phyloP scores from a whole-genome alignment of 35 echinoderm and acorn worm species.

The Chiridota heheva region DNA sequence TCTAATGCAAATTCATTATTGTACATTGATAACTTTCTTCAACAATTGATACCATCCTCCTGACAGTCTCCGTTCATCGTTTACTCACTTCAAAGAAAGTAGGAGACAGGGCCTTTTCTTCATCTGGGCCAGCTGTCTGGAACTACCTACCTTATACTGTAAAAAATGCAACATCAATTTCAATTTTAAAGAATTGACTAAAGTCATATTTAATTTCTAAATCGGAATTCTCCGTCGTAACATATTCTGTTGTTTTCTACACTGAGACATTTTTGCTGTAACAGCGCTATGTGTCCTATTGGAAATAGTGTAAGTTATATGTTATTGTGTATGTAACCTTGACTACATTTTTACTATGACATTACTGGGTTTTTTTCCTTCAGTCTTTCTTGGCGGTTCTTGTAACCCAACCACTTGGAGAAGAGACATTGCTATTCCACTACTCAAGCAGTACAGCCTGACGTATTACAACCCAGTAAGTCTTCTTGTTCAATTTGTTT shows the following conservation, averaged over 20 bases:
- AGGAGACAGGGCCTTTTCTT: no score
- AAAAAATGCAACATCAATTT: no score
- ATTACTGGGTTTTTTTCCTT: slow-evolving; percentile 5
- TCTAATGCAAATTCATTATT: no score
- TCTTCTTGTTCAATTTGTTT: slow-evolving; percentile 1
- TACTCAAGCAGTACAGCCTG: slow-evolving; percentile 79
- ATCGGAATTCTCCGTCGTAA: background rate
- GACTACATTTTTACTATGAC: background rate
- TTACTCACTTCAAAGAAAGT: no score
- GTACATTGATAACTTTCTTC: no score
- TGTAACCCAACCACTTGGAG: slow-evolving; percentile 99
- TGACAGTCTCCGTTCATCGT: no score
- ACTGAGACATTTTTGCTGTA: background rate
- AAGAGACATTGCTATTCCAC: slow-evolving; percentile 88
- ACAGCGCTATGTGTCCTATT: background rate
- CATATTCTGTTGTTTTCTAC: background rate
- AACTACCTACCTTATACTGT: no score
- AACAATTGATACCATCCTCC: no score
- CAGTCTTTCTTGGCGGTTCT: slow-evolving; percentile 95
- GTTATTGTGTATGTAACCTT: background rate
- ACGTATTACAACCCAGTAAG: slow-evolving; percentile 97
- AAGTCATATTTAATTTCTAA: background rate
- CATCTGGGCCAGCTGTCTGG: no score
- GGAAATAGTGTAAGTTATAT: background rate
- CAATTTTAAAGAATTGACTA: no score